Percentiles rank a stretch among this genome's conserved stretches.
These are phyloP conservation scores for Leptinotarsa peninsularis DNA, from an alignment of 2,888 invertebrate species.

Conservation along the genomic window DNA sequence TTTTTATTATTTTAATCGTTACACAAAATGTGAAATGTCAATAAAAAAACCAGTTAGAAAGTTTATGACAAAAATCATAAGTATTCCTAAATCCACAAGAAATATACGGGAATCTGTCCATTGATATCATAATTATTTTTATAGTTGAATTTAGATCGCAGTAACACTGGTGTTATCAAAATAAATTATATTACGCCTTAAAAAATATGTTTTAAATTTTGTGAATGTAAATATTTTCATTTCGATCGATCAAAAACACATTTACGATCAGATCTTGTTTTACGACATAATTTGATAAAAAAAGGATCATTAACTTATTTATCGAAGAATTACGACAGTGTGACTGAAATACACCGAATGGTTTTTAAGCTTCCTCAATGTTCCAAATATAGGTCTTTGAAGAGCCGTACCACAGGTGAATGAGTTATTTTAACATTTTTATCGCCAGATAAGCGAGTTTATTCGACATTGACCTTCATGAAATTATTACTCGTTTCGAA, in stretches of 20 bases:
- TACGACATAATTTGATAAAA: conserved; percentile 27
- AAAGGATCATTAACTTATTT: conserved; percentile 27
- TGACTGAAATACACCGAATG: conserved; percentile 37
- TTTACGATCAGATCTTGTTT: conserved; percentile 25
- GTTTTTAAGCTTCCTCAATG: conserved; percentile 37
- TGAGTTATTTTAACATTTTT: conserved; percentile 36
- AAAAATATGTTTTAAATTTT: not conserved
- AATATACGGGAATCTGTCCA: no score
- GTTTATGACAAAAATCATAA: no score
- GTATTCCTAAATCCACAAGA: no score
- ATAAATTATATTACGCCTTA: not conserved
- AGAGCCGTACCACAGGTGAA: not conserved
- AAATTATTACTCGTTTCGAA: conserved; percentile 20
- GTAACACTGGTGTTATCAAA: not conserved
- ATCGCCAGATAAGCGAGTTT: conserved; percentile 26
- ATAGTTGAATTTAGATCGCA: not conserved
- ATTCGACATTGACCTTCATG: conserved; percentile 37
- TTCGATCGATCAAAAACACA: conserved; percentile 31
- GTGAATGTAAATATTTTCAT: conserved; percentile 16
- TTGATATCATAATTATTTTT: not conserved
- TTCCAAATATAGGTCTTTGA: conserved; percentile 35
- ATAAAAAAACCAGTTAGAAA: no score
- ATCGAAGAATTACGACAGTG: conserved; percentile 25
- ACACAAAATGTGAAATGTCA: no score
- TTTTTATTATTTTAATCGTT: no score